A percentile compares a stretch with the other conserved stretches of the same genome.
These are phyloP conservation scores for Syncerus caffer DNA, from an alignment of 2,797 vertebrate genomes.

Conservation along the genomic window DNA sequence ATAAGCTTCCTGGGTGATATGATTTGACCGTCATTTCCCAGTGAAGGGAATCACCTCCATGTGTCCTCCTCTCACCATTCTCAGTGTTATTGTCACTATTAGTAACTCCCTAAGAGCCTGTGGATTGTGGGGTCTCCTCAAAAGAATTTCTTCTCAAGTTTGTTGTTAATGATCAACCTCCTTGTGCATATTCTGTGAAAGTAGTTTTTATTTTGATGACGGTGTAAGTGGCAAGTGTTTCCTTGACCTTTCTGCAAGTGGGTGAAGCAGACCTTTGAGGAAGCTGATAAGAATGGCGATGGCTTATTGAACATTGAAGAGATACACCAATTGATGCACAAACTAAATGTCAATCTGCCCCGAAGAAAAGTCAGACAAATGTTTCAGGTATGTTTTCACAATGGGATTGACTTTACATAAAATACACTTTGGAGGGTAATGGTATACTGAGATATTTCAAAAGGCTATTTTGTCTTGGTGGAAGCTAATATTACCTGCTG, in stretches of 20 bases:
- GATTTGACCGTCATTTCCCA: not conserved
- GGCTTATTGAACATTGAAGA: conserved; percentile 97
- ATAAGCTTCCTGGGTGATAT: not conserved
- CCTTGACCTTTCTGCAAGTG: conserved; percentile 90
- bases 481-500: not conserved
- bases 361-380: conserved; percentile 98
- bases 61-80: fast-evolving
- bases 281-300: conserved; percentile 98
- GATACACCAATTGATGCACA: conserved; percentile 97
- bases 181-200: not conserved
- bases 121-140: not conserved
- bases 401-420: not conserved
- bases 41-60: too few relatives aligned
- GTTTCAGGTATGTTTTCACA: conserved; percentile 91
- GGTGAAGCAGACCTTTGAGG: conserved; percentile 99
- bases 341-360: conserved; percentile 96
- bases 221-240: conserved; percentile 63
- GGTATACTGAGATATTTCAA: not conserved
- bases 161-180: not conserved
- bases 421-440: not conserved
- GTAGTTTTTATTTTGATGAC: not conserved
- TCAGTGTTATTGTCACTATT: not conserved
- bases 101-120: not conserved
- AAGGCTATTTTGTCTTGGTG: not conserved
- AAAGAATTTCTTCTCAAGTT: not conserved